Base-by-base conservation (phyloP, 2,797 vertebrate species). In the Sebastes vulpes region DNA sequence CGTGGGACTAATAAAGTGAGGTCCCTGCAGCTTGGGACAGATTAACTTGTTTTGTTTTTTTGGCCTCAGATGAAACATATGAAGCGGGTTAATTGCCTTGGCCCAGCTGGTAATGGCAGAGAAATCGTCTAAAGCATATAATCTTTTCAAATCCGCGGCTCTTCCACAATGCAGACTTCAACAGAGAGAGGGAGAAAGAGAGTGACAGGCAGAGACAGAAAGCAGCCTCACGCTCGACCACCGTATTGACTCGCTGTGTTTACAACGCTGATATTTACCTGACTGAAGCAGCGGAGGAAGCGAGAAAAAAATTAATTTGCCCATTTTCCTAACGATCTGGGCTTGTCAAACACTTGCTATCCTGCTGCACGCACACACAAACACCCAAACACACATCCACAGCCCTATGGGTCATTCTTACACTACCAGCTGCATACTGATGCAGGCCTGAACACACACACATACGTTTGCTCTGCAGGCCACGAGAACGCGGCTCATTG, bases 81-180 rank as follows among this genome's bases (percentile, higher is more conserved):
- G 83, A 90, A 86, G 87, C 75, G 38, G 89, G 89, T 92, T 93
- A 92, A 93, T 92, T 92, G 86, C 88, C 58, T 93, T 77, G 87
- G 81, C 91, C 79, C 80, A 50, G 88, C 76, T 86, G 81, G 68
- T 84, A 90, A 91, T 86, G 77, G 72, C 74, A 70, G 71, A 77
- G 66, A 81, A 89, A 87, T 77, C 4, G 31, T 89, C 79, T 79
- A 70, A 89, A 80, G 74, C 28, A 50, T 32, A 72, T 90, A 76
- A 87, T 89, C 76, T 84, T 78, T 89, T 86, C 29, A 84, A 86
- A 90, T 85, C 60, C 52, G 2, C 9, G 9, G 65, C 61, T 87
- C 57, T 60, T 70, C 52, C 29, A 57, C 59, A 67, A 18, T 14
- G 52, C 53, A 38, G 68, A 64, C 64, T 70, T 54, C 26, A 71